Evolutionary conservation across 2,888 invertebrate genomes (phyloP).

Genomic region (Quadroppia sp.): DNA sequence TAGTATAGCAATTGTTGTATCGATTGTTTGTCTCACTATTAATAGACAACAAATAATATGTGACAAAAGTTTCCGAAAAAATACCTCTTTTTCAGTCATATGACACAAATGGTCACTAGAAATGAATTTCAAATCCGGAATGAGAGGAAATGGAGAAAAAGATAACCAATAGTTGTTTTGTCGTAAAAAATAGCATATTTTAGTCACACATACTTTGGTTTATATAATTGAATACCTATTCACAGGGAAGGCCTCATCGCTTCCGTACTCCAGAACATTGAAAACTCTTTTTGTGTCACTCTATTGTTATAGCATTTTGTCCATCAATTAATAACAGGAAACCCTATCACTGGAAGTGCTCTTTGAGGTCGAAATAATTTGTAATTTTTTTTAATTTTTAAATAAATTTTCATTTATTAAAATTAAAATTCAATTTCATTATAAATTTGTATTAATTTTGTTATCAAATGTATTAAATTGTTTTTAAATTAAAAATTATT

Average conservation of each 20-base stretch:
- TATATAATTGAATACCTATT: slow-evolving; percentile 11
- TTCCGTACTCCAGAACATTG: slow-evolving; percentile 23
- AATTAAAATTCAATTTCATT: background rate
- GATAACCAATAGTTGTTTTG: slow-evolving; percentile 1
- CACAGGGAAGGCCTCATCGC: background rate
- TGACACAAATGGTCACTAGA: slow-evolving; percentile 31
- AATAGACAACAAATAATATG: background rate
- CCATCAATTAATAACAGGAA: slow-evolving; percentile 23
- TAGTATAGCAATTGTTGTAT: background rate
- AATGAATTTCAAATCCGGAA: slow-evolving; percentile 19
- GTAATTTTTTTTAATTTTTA: too few species aligned
- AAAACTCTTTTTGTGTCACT: background rate
- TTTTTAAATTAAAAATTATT: background rate
- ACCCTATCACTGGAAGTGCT: background rate
- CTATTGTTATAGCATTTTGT: background rate
- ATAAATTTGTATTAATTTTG: background rate
- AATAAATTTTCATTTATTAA: too few species aligned
- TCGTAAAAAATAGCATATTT: slow-evolving; percentile 14
- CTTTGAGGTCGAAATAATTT: background rate
- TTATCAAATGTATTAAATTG: too few species aligned
- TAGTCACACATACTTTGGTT: slow-evolving; percentile 32
- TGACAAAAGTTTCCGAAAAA: background rate
- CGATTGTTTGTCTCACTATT: background rate
- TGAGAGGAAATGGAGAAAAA: slow-evolving; percentile 16
- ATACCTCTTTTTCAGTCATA: background rate